Conservation (phyloP, 2,797 vertebrate genomes). For the Iguana delicatissima region DNA sequence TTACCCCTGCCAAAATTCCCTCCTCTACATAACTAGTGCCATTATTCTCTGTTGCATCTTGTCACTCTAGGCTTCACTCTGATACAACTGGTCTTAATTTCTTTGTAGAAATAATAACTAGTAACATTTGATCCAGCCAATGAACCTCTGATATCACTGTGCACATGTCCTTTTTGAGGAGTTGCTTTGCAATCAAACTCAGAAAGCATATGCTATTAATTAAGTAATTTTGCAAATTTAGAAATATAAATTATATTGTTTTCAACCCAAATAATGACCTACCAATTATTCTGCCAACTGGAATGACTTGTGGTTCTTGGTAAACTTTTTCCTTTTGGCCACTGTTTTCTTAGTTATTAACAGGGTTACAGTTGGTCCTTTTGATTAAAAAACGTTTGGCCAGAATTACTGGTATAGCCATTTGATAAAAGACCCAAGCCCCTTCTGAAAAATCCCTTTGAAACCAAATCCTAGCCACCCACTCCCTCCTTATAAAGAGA, state of each 20-base stretch:
- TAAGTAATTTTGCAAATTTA: conserved; percentile 84
- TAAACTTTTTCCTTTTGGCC: conserved; percentile 82
- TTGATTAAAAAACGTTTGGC: conserved; percentile 81
- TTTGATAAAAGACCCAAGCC: conserved; percentile 78
- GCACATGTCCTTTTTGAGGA: conserved; percentile 67
- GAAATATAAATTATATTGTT: conserved; percentile 87
- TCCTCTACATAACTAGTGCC: neutral
- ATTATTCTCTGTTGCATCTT: neutral
- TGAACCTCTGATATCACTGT: conserved; percentile 63
- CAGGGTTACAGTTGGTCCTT: conserved; percentile 78
- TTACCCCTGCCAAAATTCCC: neutral
- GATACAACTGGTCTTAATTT: conserved; percentile 31
- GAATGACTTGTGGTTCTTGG: conserved; percentile 84
- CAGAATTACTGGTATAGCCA: conserved; percentile 67
- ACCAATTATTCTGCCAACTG: conserved; percentile 90
- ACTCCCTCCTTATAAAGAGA: conserved; percentile 20
- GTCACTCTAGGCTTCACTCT: neutral
- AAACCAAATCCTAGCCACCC: conserved; percentile 72
- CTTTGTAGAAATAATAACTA: conserved; percentile 32
- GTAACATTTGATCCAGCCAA: conserved; percentile 58
- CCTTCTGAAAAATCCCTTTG: conserved; percentile 78
- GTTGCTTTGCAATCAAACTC: conserved; percentile 77
- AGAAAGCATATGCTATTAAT: conserved; percentile 88
- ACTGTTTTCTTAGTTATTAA: conserved; percentile 94
- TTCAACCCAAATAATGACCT: conserved; percentile 86